A percentile compares a stretch with the other conserved stretches of the same genome.
phyloP scores from a whole-genome alignment of 1,140 invertebrate genomes.

The Heliconius hermathena region DNA sequence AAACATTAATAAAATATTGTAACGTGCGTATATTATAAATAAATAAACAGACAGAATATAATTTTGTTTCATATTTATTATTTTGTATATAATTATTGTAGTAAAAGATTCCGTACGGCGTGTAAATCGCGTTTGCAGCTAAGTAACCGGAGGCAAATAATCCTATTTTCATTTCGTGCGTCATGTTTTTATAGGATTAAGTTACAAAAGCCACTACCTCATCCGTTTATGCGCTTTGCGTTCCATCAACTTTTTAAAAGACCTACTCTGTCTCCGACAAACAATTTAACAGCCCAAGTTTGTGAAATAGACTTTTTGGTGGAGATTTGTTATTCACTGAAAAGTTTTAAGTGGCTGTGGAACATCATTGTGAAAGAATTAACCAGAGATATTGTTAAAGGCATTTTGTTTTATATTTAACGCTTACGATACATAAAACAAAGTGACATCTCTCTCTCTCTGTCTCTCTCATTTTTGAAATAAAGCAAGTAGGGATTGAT shows the following conservation, averaged over 20 bases:
- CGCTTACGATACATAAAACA: neutral
- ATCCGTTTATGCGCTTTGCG: conserved; percentile 47
- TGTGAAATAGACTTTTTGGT: conserved; percentile 71
- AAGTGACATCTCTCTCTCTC: neutral
- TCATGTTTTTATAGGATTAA: conserved; percentile 46
- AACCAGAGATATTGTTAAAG: conserved; percentile 42
- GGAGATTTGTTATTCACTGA: conserved; percentile 78
- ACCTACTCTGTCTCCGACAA: conserved; percentile 67
- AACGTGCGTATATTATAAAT: too few species aligned
- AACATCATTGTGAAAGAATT: conserved; percentile 74
- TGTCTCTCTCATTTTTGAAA: too few species aligned
- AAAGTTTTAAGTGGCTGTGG: conserved; percentile 79
- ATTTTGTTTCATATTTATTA: neutral
- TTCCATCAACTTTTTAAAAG: conserved; percentile 58
- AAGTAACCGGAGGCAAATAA: conserved; percentile 43
- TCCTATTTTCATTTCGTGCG: conserved; percentile 42
- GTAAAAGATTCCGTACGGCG: conserved; percentile 26
- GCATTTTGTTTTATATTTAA: conserved; percentile 18
- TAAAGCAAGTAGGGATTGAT: too few species aligned
- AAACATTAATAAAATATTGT: too few species aligned
- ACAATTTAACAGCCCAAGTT: conserved; percentile 77
- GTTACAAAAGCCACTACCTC: conserved; percentile 45
- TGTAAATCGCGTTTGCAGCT: conserved; percentile 35
- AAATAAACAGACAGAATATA: too few species aligned
- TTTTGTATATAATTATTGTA: conserved; percentile 33